Base-by-base conservation (phyloP, 2,797 vertebrate genomes). In the Dendrocincla tyrannina region DNA sequence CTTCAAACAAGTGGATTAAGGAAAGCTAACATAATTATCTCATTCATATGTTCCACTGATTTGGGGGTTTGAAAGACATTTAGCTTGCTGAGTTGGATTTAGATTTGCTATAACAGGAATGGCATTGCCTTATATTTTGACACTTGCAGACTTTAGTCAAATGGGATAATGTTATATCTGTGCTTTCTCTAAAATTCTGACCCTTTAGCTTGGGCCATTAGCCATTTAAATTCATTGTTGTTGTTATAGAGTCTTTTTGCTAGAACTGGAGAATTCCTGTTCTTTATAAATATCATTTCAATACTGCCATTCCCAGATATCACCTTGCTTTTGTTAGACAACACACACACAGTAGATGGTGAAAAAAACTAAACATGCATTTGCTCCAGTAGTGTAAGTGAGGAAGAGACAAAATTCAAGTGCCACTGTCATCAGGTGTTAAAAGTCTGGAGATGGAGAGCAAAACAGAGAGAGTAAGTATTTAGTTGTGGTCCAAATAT, bases 1-100 rank as follows among this genome's bases (percentile, higher is more conserved):
- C 42, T 88, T 92, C 79, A 90, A 79, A 91, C n/a, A 89, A 58
- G 37, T 62, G 37, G 44, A 85, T 95, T 53, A 80, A 94, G 66
- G 78, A 96, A 72, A 95, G 17, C 20, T 92, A 84, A 66, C 95
- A 73, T 85, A 84, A 92, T 96, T 78, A 79, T 95, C 37, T 58
- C 39, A 63, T 95, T 96, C 10, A 8, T 69, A 89, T 25, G 12
- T 68, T 93, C 49, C 69, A 83, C 81, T 95, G 82, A 88, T 96
- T 66, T 89, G 23, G 50, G 44, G 67, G 37, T 67, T 86, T 66
- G 35, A 96, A 82, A 89, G 74, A 7, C 78, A 83, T 94, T 94
- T 82, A 89, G 16, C 44, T 90, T 76, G 16, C 47, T 79, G 68
- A 91, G 46, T 30, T 96, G 55, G 63, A 63, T 93, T 95, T 97